Evolutionary conservation across 2,113 vertebrate species (phyloP).

Genomic region (Lampris incognitus): DNA sequence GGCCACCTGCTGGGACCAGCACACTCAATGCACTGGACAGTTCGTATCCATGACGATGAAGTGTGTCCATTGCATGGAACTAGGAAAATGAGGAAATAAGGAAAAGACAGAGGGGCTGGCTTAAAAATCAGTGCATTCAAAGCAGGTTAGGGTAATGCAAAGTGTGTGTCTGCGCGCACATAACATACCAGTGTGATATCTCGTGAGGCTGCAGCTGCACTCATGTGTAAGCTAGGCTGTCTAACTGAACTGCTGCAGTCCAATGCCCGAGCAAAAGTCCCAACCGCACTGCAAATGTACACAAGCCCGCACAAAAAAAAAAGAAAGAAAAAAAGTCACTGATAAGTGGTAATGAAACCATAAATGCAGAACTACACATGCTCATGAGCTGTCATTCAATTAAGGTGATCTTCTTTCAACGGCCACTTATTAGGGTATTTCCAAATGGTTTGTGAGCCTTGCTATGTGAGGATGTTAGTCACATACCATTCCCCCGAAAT

Average conservation of each 20-base stretch:
- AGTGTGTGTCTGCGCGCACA: neutral
- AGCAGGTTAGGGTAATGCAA: neutral
- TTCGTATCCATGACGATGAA: constrained; percentile 93
- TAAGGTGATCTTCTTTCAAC: no score
- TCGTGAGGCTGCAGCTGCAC: constrained; percentile 94
- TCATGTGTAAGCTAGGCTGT: constrained; percentile 98
- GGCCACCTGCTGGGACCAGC: constrained; percentile 93
- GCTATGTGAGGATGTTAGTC: no score
- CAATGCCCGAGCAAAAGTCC: constrained; percentile 94
- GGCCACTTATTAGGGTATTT: no score
- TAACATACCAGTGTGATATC: constrained; percentile 95
- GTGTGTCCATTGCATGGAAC: constrained; percentile 98
- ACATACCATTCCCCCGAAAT: no score
- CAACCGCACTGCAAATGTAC: constrained; percentile 86
- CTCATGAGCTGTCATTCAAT: no score
- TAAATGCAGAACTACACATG: neutral
- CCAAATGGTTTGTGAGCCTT: no score
- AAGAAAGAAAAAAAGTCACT: neutral
- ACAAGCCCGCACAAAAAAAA: neutral
- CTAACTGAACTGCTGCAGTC: constrained; percentile 97
- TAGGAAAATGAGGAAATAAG: constrained; percentile 46
- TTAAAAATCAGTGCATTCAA: neutral
- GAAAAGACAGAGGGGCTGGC: neutral
- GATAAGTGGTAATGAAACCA: neutral
- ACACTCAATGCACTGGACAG: constrained; percentile 94